A percentile compares a stretch with the other conserved stretches of the same genome.
Conservation (phyloP, 2,113 vertebrate genomes). For the Pampusana beccarii region DNA sequence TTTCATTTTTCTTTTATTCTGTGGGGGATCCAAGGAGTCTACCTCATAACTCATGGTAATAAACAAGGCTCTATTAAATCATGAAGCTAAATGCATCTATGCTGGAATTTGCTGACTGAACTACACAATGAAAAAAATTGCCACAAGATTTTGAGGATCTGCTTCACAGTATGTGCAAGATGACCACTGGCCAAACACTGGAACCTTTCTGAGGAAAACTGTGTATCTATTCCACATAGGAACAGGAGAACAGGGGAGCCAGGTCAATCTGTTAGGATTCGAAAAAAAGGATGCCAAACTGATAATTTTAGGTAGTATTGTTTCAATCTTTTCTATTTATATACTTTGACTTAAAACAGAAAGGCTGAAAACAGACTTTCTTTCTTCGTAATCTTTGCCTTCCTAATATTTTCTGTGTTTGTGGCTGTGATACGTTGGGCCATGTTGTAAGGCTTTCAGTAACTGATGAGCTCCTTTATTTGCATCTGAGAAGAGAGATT, state of each 20-base stretch:
- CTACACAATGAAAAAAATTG: not conserved
- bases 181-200: not conserved
- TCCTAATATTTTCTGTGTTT: not conserved
- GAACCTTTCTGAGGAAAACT: not conserved
- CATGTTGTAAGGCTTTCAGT: not conserved
- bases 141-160: not conserved
- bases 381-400: not conserved
- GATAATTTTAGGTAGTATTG: not conserved
- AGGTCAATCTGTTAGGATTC: not conserved
- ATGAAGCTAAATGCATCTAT: not conserved
- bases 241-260: not conserved
- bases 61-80: not conserved
- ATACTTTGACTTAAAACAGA: not conserved
- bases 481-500: not conserved
- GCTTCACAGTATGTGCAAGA: not conserved
- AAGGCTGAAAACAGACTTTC: not conserved
- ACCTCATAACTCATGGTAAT: not conserved
- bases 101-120: not conserved
- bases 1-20: not conserved
- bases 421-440: not conserved
- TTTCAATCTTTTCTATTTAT: not conserved
- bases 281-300: not conserved
- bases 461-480: not conserved
- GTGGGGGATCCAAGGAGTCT: not conserved
- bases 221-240: fast-evolving